These are phyloP conservation scores for Orycteropus afer DNA, from an alignment of 2,113 vertebrate species.

Conservation along the genomic window DNA sequence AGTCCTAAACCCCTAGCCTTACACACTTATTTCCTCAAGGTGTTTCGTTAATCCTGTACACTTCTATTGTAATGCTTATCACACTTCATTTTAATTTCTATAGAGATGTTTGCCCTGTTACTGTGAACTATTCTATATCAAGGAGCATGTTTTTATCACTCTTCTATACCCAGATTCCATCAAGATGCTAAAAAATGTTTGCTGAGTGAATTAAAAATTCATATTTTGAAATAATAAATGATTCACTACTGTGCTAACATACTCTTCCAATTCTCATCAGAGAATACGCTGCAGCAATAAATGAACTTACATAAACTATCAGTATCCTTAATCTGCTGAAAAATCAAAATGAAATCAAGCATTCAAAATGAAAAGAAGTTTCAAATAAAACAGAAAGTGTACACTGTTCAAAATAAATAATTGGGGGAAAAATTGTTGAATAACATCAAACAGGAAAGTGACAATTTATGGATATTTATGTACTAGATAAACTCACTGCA, in stretches of 20 bases:
- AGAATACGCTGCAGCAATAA: background rate
- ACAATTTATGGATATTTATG: background rate
- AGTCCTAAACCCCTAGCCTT: no score
- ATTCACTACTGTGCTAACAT: background rate
- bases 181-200: background rate
- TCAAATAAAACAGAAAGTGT: background rate
- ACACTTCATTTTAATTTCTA: background rate
- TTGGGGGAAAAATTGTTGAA: background rate
- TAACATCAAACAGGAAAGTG: background rate
- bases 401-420: background rate
- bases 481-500: no score
- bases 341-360: conserved; percentile 29
- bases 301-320: background rate
- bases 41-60: no score
- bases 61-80: background rate
- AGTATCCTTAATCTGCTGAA: background rate
- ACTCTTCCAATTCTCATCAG: background rate
- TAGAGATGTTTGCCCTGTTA: background rate
- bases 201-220: background rate
- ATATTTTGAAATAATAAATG: background rate
- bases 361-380: background rate
- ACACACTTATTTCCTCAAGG: no score
- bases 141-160: background rate
- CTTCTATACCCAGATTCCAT: background rate
- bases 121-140: background rate